phyloP scores from a whole-genome alignment of 2,113 vertebrate genomes.

The Recurvirostra avosetta region DNA sequence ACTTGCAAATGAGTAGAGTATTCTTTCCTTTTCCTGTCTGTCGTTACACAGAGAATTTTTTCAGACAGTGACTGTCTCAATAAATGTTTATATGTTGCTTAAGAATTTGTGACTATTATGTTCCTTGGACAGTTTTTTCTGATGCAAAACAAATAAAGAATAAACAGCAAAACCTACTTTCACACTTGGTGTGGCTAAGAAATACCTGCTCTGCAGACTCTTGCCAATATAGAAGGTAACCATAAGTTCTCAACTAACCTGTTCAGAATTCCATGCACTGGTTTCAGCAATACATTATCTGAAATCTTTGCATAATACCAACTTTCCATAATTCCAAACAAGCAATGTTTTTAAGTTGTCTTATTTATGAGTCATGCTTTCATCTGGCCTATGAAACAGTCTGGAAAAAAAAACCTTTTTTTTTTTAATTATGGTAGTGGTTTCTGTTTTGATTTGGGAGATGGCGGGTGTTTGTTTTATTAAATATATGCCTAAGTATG shows the following conservation, averaged over 20 bases:
- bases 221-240: neutral
- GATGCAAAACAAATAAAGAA: neutral
- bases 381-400: neutral
- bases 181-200: neutral
- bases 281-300: neutral
- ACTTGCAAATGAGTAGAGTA: neutral
- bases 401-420: no score
- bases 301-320: neutral
- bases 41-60: neutral
- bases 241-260: neutral
- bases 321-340: neutral
- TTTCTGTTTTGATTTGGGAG: neutral
- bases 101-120: neutral
- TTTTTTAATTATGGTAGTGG: rapidly evolving
- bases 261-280: neutral
- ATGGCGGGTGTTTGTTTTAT: no score
- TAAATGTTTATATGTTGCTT: neutral
- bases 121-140: neutral
- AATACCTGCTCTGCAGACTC: neutral
- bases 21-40: neutral
- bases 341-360: neutral
- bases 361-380: neutral
- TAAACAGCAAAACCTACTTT: neutral
- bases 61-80: neutral
- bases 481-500: neutral